Conservation (phyloP, 2,113 vertebrate genomes). For the Gasterosteus nipponicus region DNA sequence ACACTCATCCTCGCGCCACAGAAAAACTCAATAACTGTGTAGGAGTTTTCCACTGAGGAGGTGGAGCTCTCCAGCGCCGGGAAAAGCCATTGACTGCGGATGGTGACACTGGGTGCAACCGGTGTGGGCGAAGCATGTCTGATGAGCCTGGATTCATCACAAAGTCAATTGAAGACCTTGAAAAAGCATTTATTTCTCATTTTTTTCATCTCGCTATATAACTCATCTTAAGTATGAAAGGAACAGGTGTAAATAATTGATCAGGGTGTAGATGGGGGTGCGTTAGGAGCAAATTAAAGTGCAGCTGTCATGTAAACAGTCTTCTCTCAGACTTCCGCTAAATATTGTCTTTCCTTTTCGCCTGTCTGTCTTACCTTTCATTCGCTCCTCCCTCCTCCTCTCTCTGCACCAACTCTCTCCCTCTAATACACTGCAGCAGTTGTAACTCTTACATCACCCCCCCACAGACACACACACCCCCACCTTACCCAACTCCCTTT, state of each 20-base stretch:
- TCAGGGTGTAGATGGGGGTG: slow-evolving; percentile 45
- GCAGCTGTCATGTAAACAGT: slow-evolving; percentile 53
- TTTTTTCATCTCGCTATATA: slow-evolving; percentile 31
- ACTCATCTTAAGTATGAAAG: slow-evolving; percentile 45
- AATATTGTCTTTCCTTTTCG: slow-evolving; percentile 43
- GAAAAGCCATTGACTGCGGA: slow-evolving; percentile 51
- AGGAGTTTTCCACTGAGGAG: slow-evolving; percentile 56
- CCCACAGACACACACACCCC: slow-evolving; percentile 8
- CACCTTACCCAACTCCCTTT: slow-evolving; percentile 27
- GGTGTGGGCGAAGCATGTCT: slow-evolving; percentile 61
- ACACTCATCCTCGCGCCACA: slow-evolving; percentile 31
- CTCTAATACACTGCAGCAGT: slow-evolving; percentile 68
- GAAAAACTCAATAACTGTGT: slow-evolving; percentile 42
- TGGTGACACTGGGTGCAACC: slow-evolving; percentile 44
- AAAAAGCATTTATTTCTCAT: slow-evolving; percentile 44
- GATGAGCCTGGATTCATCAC: slow-evolving; percentile 47
- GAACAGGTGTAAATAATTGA: slow-evolving; percentile 67
- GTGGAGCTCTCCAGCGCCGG: slow-evolving; percentile 3
- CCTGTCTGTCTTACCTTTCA: slow-evolving; percentile 42
- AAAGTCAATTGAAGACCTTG: slow-evolving; percentile 32
- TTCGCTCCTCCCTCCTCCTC: slow-evolving; percentile 37
- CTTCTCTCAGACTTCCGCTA: slow-evolving; percentile 11
- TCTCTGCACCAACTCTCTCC: slow-evolving; percentile 53
- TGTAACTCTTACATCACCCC: slow-evolving; percentile 73
- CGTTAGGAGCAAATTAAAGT: slow-evolving; percentile 53